Evolutionary conservation across 2,797 vertebrate genomes (phyloP), one percentile per base, ranked within the genome.

Genomic region (Psittacula derbiana): DNA sequence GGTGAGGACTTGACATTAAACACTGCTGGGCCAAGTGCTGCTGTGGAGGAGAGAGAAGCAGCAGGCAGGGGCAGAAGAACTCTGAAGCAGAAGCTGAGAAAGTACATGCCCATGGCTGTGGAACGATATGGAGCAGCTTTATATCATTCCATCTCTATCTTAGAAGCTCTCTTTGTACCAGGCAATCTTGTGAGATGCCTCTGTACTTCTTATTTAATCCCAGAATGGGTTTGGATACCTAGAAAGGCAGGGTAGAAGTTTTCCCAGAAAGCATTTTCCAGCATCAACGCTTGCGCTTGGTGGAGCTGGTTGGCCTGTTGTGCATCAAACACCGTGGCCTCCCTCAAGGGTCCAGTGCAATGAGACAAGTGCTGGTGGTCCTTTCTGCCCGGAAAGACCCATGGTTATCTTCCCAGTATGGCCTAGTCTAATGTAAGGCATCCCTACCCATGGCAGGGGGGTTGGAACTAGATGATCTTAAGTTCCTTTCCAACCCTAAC

Each of bases 21-120:
- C 15, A 4, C 1, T 7, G 11, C 33, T 25, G n/a, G 19, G 41
- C 52, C 5, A 70, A 40, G 41, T 0, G 4, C 50, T 40, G 19
- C 38, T 12, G 0, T 2, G 16, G 28, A 19, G 25, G 24, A 27
- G 53, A 53, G 19, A 53, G 53, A 31, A 76, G 55, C 55, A 67
- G 52, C 0, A 0, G n/a, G 12, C 46, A 83, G 52, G 33, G 57
- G 17, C 30, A 62, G 52, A 19, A 43, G 57, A 38, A 14, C 30
- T 80, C n/a, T 4, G 12, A 41, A 11, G 24, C 57, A 57, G 53
- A n/a, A 71, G 11, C 30, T 10, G 38, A 33, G 57, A 36, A 38
- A 12, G 66, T 11, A 60, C 9, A 14, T 10, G n/a, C 40, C 30
- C 57, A 14, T 0, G 3, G 36, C 10, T 20, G 12, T 5, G 38